These are phyloP conservation scores for Cataglyphis albicans DNA, from an alignment of 2,888 invertebrate species.

Conservation along the genomic window DNA sequence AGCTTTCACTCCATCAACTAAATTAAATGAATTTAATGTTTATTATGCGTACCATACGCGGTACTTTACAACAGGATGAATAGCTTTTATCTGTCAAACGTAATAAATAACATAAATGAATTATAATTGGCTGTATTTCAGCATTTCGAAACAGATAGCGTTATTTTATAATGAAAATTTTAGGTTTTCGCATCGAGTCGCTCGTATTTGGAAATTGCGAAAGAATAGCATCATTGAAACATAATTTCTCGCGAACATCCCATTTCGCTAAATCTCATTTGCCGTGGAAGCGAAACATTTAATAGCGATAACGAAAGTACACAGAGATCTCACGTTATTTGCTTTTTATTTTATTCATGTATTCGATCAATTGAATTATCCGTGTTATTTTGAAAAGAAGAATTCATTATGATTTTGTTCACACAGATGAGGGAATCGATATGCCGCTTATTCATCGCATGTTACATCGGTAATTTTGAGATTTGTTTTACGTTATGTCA, in stretches of 20 bases:
- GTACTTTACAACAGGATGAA: constrained; percentile 30
- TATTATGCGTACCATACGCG: constrained; percentile 25
- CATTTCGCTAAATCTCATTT: constrained; percentile 30
- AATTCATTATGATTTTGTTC: not conserved
- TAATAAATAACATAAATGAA: constrained; percentile 38
- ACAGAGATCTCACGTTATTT: not conserved
- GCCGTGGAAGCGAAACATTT: constrained; percentile 1
- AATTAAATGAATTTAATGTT: constrained; percentile 52
- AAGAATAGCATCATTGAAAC: constrained; percentile 41
- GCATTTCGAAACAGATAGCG: constrained; percentile 16
- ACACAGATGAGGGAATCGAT: not conserved
- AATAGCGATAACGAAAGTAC: constrained; percentile 13
- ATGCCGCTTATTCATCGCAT: not conserved
- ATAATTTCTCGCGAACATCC: constrained; percentile 10
- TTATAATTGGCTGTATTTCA: constrained; percentile 36
- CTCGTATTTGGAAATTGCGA: constrained; percentile 43
- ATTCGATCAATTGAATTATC: not conserved
- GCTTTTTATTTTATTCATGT: not conserved
- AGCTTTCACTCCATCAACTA: constrained; percentile 27
- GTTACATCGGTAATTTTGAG: constrained; percentile 31
- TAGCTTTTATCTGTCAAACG: constrained; percentile 52
- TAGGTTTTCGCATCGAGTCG: constrained; percentile 21
- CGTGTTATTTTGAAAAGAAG: not conserved
- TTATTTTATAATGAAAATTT: constrained; percentile 45
- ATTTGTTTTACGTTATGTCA: constrained; percentile 31